Evolutionary conservation across 2,113 vertebrate species (phyloP).

Genomic region (Panthera leo): DNA sequence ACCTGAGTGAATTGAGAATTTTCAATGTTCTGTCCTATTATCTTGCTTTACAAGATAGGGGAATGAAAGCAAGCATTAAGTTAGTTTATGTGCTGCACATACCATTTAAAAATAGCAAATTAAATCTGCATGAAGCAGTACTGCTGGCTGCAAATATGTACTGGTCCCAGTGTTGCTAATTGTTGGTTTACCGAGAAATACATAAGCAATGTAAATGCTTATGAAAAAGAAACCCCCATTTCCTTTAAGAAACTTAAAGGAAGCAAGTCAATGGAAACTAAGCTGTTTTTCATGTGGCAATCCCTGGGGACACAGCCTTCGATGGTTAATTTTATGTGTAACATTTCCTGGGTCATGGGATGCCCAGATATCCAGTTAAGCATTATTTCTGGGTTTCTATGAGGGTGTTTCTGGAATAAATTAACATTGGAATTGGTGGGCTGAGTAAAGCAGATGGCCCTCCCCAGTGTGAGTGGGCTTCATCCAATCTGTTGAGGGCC

Average conservation of each 20-base stretch:
- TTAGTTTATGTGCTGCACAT: not conserved
- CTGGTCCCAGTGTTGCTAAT: not conserved
- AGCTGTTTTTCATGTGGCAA: not conserved
- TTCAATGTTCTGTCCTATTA: not conserved
- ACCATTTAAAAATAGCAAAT: not conserved
- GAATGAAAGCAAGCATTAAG: not conserved
- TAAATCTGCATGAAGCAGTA: not conserved
- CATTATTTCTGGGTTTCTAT: not conserved
- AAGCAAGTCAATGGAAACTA: not conserved
- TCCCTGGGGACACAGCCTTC: not conserved
- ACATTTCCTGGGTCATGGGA: not conserved
- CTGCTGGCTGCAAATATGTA: not conserved
- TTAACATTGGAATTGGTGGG: not conserved
- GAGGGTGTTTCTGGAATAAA: not conserved
- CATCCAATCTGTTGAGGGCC: not conserved
- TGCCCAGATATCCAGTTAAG: not conserved
- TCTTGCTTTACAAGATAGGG: not conserved
- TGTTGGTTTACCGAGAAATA: not conserved
- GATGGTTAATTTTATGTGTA: not conserved
- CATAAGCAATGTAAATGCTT: not conserved
- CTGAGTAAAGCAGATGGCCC: not conserved
- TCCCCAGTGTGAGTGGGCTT: not conserved
- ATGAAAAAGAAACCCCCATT: not conserved
- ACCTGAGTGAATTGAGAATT: not conserved
- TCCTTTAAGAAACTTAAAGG: not conserved